These are phyloP conservation scores for Pangasius larnaudii DNA, from an alignment of 2,797 vertebrate genomes.

Conservation along the genomic window DNA sequence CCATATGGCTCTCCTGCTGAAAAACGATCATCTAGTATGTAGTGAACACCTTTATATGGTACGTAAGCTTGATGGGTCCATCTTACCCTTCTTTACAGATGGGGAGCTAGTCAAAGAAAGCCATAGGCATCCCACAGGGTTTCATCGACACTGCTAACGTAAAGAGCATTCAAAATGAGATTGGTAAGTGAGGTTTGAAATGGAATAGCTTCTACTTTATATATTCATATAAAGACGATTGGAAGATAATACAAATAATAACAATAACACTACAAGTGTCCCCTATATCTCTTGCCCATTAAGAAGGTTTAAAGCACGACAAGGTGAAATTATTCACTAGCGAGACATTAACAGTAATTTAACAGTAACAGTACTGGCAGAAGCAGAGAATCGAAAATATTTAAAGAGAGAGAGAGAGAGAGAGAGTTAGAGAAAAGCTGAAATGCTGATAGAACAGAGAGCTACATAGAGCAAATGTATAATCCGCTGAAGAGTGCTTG, in stretches of 20 bases:
- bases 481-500: conserved; percentile 5
- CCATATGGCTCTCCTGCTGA: conserved; percentile 39
- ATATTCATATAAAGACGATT: conserved; percentile 25
- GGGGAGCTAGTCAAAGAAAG: conserved; percentile 37
- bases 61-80: conserved; percentile 28
- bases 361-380: not conserved
- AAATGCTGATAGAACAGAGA: conserved; percentile 1
- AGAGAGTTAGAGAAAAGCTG: not conserved
- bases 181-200: conserved; percentile 46
- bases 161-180: conserved; percentile 34
- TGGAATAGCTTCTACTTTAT: conserved; percentile 43
- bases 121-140: conserved; percentile 45
- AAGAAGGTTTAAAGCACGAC: not conserved
- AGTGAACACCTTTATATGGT: conserved; percentile 42
- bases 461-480: conserved; percentile 1
- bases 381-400: not conserved
- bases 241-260: not conserved
- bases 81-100: conserved; percentile 43
- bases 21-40: conserved; percentile 33
- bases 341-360: not conserved
- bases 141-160: conserved; percentile 37
- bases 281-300: not conserved
- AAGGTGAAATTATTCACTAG: not conserved
- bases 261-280: not conserved
- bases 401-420: not conserved